Percentiles rank a stretch among this genome's conserved stretches.
Conservation (phyloP, 2,113 vertebrate genomes). For the Pipra filicauda region DNA sequence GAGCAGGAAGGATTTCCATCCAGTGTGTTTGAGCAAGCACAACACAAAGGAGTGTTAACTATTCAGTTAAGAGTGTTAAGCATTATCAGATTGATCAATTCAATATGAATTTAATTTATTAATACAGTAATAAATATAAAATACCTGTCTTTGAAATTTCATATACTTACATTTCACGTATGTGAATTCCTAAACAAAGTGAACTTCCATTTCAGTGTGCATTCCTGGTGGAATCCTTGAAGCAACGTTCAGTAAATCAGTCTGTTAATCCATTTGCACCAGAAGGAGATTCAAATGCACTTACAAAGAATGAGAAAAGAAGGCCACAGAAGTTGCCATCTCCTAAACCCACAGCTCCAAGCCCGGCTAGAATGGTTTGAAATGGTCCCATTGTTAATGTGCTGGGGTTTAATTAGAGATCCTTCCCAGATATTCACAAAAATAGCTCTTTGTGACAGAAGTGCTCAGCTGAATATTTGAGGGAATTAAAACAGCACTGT, state of each 20-base stretch:
- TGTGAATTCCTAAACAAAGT: neutral
- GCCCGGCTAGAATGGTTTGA: slow-evolving; percentile 74
- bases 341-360: slow-evolving; percentile 65
- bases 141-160: neutral
- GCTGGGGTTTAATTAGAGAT: neutral
- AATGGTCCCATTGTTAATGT: neutral
- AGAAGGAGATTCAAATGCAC: neutral
- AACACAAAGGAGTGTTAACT: neutral
- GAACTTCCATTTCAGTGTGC: slow-evolving; percentile 71
- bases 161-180: neutral
- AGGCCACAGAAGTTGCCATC: slow-evolving; percentile 17
- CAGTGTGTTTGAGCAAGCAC: neutral
- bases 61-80: neutral
- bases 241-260: slow-evolving; percentile 53
- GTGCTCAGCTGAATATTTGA: neutral
- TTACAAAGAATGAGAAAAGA: neutral
- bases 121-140: neutral
- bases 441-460: neutral
- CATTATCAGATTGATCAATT: neutral
- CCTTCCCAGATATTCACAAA: neutral
- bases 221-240: slow-evolving; percentile 77
- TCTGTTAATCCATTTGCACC: neutral
- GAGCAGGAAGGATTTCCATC: neutral
- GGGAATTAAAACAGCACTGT: neutral
- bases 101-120: neutral